A percentile compares a stretch with the other conserved stretches of the same genome.
Conservation (phyloP, 2,888 invertebrate species). For the Bursaphelenchus okinawaensis region DNA sequence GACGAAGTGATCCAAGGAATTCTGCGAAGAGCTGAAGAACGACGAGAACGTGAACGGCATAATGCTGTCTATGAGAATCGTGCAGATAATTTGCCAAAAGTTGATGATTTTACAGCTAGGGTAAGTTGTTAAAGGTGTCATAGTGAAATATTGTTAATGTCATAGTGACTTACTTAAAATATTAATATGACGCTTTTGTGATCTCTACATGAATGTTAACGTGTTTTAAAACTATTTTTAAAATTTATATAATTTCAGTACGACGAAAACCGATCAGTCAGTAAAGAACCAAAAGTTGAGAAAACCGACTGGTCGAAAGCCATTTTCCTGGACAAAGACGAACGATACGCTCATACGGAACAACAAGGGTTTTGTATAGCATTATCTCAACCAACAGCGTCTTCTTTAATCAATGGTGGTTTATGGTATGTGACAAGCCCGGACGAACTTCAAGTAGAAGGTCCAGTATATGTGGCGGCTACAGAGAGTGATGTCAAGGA, state of each 20-base stretch:
- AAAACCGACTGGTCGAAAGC: background rate
- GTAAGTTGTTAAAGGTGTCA: background rate
- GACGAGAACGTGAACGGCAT: background rate
- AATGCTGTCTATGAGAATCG: background rate
- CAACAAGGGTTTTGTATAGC: slow-evolving; percentile 18
- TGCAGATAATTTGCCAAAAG: background rate
- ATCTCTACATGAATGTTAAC: too few species aligned
- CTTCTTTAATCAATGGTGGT: slow-evolving; percentile 14
- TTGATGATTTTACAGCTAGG: background rate
- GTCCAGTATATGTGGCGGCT: slow-evolving; percentile 35
- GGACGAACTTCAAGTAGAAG: slow-evolving; percentile 36
- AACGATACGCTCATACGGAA: slow-evolving; percentile 17
- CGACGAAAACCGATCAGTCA: slow-evolving; percentile 5
- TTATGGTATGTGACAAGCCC: slow-evolving; percentile 11
- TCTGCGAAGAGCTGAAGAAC: slow-evolving; percentile 23
- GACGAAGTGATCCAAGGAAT: slow-evolving; percentile 47
- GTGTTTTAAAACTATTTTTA: too few species aligned
- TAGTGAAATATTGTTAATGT: too few species aligned
- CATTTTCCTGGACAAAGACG: slow-evolving; percentile 3
- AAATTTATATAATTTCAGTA: slow-evolving; percentile 15
- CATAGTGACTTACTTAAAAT: too few species aligned
- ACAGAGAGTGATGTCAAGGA: background rate
- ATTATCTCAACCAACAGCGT: slow-evolving; percentile 24
- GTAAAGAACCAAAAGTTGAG: background rate
- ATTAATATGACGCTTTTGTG: too few species aligned